Conservation (phyloP, 2,888 invertebrate genomes). For the Barypeithes pellucidus region DNA sequence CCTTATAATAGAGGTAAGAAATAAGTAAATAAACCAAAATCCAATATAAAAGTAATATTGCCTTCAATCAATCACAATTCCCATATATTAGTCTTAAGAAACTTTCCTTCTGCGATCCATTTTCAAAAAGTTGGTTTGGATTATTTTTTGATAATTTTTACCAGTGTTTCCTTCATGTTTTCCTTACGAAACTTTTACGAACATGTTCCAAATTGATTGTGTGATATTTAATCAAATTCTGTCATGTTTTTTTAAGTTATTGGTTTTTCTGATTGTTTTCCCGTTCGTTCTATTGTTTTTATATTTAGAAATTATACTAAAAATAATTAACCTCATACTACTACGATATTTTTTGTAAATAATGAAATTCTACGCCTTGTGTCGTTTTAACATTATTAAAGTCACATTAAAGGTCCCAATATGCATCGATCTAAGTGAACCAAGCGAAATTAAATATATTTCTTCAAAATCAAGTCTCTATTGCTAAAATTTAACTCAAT, state of each 20-base stretch:
- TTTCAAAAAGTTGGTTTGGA: conserved; percentile 4
- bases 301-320: no score
- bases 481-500: no score
- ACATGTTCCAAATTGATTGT: conserved; percentile 8
- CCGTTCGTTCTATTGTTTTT: no score
- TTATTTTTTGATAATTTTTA: conserved; percentile 17
- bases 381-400: no score
- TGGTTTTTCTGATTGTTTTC: not conserved
- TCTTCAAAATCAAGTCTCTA: no score
- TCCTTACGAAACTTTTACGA: not conserved
- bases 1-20: not conserved
- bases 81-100: conserved; percentile 1
- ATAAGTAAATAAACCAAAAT: not conserved
- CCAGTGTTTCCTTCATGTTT: conserved; percentile 1
- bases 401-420: no score
- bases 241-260: conserved; percentile 9
- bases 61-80: conserved; percentile 3
- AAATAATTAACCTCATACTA: no score
- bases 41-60: conserved; percentile 1
- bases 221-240: conserved; percentile 3
- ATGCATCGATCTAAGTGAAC: no score
- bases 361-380: no score
- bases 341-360: no score
- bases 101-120: not conserved
- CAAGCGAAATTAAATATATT: no score